Evolutionary conservation across 2,888 invertebrate genomes (phyloP), one percentile per base, ranked within the genome.

Genomic region (Eurytoma californica): DNA sequence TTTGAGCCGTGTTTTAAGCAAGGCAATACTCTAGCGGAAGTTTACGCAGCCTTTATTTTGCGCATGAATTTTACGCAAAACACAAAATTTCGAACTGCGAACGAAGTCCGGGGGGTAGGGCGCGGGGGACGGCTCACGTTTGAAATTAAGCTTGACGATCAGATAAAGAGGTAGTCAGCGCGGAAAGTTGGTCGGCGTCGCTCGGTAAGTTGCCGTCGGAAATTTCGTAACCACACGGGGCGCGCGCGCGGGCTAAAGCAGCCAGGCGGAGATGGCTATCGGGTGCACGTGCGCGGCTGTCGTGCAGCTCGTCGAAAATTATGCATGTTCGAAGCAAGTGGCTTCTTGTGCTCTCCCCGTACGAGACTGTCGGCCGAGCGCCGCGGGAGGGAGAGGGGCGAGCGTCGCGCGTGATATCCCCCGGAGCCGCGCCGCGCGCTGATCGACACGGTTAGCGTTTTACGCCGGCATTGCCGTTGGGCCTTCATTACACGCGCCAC

Each of bases 111-210:
- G 30, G 30, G 3, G 30, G 4, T 3, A 3, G 4, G 4, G 30
- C 3, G 30, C 3, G 30, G 30, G n/a, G n/a, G n/a, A n/a, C n/a
- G 30, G 58, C 20, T 30, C 58, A 69, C 58, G 30, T 30, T 30
- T 30, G 69, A 69, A 69, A 69, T 69, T 58, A 69, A 69, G 69
- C 69, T 39, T 39, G 69, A 47, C 58, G 58, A 69, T 69, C 58
- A 69, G 69, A 69, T 69, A 69, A 58, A 58, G 30, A 30, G 30
- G 30, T 30, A 30, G 30, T 30, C 30, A 30, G 68, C 68, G n/a
- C 55, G 14, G 55, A 69, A 58, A 57, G 57, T 47, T 57, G 69
- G 53, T 16, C 58, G 24, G 14, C 30, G 30, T 30, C 30, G 24
- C 28, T 28, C 20, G 16, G 20, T 30, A 30, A 30, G 30, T 30